Evolutionary conservation across 2,888 invertebrate genomes (phyloP).

Genomic region (Microctonus aethiopoides): DNA sequence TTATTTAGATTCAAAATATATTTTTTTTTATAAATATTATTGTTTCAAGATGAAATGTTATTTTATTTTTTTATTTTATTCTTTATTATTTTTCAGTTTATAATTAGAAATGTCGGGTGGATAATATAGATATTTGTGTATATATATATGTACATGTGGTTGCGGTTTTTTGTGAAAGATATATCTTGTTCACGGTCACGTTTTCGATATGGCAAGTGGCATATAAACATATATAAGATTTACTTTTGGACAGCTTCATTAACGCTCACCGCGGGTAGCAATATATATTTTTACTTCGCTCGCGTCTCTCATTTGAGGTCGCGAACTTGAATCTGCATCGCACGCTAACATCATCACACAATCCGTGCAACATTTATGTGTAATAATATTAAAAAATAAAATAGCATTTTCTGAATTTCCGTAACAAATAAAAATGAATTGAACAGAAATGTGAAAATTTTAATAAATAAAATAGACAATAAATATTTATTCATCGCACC

Average conservation of each 20-base stretch:
- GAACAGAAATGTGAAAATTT: not conserved
- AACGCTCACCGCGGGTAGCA: conserved; percentile 53
- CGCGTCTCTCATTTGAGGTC: conserved; percentile 12
- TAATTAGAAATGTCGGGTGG: not conserved
- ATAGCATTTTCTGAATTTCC: not conserved
- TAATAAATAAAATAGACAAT: too few species aligned
- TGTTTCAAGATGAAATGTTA: too few species aligned
- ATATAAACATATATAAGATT: conserved; percentile 3
- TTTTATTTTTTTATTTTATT: not conserved
- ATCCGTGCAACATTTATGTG: not conserved
- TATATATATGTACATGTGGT: too few species aligned
- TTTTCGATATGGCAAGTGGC: conserved; percentile 5
- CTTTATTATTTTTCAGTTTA: not conserved
- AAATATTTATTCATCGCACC: too few species aligned
- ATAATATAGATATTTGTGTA: too few species aligned
- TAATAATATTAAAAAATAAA: not conserved
- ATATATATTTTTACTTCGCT: conserved; percentile 38
- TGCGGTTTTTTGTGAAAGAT: too few species aligned
- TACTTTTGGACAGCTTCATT: conserved; percentile 53
- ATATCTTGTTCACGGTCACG: not conserved
- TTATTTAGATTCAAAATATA: not conserved
- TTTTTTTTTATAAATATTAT: not conserved
- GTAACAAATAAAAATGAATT: not conserved
- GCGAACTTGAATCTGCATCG: conserved; percentile 11
- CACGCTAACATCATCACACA: not conserved